Base-by-base conservation (phyloP, 1,140 invertebrate genomes). In the Chionoecetes opilio region DNA sequence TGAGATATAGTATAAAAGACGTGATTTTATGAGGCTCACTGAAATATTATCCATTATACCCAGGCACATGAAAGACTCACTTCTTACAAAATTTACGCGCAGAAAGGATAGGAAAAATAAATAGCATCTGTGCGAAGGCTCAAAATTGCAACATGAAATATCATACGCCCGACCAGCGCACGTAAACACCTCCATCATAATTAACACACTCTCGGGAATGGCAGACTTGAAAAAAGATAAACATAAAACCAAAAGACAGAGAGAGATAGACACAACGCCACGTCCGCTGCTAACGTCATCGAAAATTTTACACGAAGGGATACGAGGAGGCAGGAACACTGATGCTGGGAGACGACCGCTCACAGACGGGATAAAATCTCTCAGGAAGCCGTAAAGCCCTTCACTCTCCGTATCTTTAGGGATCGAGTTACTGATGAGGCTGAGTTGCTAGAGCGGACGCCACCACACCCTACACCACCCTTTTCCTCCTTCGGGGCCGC, bases 241-340 rank as follows among this genome's bases (percentile, higher is more conserved):
- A 75, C n/a, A 75, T 3, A n/a, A 53, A 5, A n/a, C 26, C 21
- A 5, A 75, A 11, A 75, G 63, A n/a, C n/a, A 75, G 21, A 75
- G 5, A n/a, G n/a, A n/a, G 63, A n/a, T 3, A 26, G 63, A 26
- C 63, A 26, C 26, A 26, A 26, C 63, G 26, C 63, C 21, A 26
- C 6, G 63, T 26, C 11, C 53, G 26, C 1, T n/a, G 26, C 63
- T 8, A n/a, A 75, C 63, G 21, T 8, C 63, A 75, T 75, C n/a
- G n/a, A 75, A 75, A 75, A n/a, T n/a, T 75, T n/a, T 75, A 75
- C 63, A 75, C n/a, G 21, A 75, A n/a, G n/a, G 63, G 63, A 75
- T 75, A n/a, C 21, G 26, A 5, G n/a, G 63, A n/a, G 63, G n/a
- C n/a, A n/a, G n/a, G n/a, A 75, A 2, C 0, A 75, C 63, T 75